Evolutionary conservation across 2,888 invertebrate genomes (phyloP), one percentile per base, ranked within the genome.

Genomic region (Amblyjoppa proteus): DNA sequence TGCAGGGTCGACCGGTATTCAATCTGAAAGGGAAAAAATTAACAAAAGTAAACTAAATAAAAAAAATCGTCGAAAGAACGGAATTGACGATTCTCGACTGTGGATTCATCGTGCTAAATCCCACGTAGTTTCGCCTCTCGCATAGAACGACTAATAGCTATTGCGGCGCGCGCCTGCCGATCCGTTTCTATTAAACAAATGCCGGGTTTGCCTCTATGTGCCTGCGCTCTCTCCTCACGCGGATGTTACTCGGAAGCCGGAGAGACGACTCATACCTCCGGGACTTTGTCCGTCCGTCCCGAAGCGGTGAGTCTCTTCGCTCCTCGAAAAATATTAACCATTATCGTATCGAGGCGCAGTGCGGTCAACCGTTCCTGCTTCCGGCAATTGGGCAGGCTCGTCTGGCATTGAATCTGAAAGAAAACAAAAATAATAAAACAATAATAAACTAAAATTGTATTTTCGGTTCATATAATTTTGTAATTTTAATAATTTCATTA

Each of bases 201-300:
- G 11, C 20, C n/a, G 34, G 25, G 41, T 68, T 81, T 68, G 66
- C 45, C 74, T 74, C 11, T 20, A 16, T 68, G 45, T 51, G 7
- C 25, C 68, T 68, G 25, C 58, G 16, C 56, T 13, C 71, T 25
- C 34, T 41, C 41, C 9, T n/a, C 13, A 25, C 66, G 49, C 66
- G 38, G 20, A 45, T 64, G 61, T 64, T 34, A 64, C 34, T 64
- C 31, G 25, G 45, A 49, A 64, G 31, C 53, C 53, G n/a, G 16
- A 64, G 31, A 64, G 34, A 34, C 16, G 13, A 28, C 11, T 13
- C 61, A 31, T 11, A 13, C 61, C 61, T 61, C 61, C 20, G 4
- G 31, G 34, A 34, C 61, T 64, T 64, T 34, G 61, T 64, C 16
- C 34, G 13, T 25, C 58, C 28, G 56, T 58, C n/a, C 7, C n/a